Evolutionary conservation across 2,113 vertebrate genomes (phyloP).

Genomic region (Dicerorhinus sumatrensis): DNA sequence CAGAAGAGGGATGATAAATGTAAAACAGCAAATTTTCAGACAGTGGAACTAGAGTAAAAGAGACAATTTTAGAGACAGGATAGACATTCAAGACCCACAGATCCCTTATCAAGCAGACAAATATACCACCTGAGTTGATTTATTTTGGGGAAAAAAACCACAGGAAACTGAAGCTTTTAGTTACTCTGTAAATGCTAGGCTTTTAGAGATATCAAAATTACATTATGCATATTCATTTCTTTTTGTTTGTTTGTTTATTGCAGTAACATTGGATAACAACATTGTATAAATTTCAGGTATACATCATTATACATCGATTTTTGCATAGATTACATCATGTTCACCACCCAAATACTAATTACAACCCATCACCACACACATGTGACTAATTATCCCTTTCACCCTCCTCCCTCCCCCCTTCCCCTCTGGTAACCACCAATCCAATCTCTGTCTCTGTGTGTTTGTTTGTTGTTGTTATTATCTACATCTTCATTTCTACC

Average conservation of each 20-base stretch:
- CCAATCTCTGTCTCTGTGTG: too few species aligned
- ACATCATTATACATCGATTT: too few species aligned
- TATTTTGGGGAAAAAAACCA: not conserved
- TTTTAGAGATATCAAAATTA: not conserved
- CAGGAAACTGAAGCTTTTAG: not conserved
- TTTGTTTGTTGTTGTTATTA: too few species aligned
- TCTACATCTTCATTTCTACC: not conserved
- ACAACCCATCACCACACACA: too few species aligned
- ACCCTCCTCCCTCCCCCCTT: too few species aligned
- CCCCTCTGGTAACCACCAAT: too few species aligned
- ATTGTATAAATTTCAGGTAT: too few species aligned
- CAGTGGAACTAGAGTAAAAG: not conserved
- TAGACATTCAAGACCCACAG: not conserved
- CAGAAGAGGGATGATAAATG: not conserved
- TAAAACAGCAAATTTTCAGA: not conserved
- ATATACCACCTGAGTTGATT: not conserved
- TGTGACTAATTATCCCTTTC: too few species aligned
- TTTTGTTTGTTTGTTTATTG: too few species aligned
- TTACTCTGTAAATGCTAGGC: not conserved
- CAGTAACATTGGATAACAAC: too few species aligned
- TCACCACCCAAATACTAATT: too few species aligned
- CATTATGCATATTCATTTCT: not conserved
- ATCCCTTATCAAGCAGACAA: not conserved
- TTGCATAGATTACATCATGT: too few species aligned
- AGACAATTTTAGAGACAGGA: not conserved